Evolutionary conservation across 2,113 vertebrate genomes (phyloP), one percentile per base, ranked within the genome.

Genomic region (Psilopsiagon aymara): DNA sequence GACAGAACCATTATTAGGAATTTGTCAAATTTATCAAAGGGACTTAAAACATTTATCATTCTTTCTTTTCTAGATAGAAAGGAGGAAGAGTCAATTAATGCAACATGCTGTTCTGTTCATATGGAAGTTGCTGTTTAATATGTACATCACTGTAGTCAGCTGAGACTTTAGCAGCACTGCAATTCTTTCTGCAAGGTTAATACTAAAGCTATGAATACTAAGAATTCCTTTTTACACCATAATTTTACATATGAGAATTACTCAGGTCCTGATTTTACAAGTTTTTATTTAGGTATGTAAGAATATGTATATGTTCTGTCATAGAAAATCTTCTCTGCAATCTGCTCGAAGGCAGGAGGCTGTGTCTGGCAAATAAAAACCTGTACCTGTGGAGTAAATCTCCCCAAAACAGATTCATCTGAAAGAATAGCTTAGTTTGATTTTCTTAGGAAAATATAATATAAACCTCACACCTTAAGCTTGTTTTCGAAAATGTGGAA

Each of bases 291-390:
- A n/a, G 13, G 7, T 17, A 18, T 35, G 35, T 31, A 73, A 84
- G 31, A 14, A 18, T 16, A 68, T 7, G 9, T 27, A 51, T 0
- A 0, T 47, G 4, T 63, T 25, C 31, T 79, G 37, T 57, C 13
- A 60, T 13, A 70, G 6, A 15, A 67, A 74, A 3, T 6, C 21
- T 70, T 35, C 63, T 67, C 39, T 43, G 43, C 10, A 49, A 51
- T 5, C 13, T 51, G 15, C 20, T 6, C 44, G 28, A 62, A 81
- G n/a, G 46, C 21, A 70, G 28, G 17, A 74, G n/a, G 14, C 41
- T 79, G 0, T 8, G 71, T 28, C 25, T 67, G 70, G 68, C 62
- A 75, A 86, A 83, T 10, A 67, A n/a, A 92, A 74, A 4, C 6
- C 4, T 46, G 13, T 19, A n/a, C 9, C 14, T 60, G 10, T 47